Base-by-base conservation (phyloP, 2,888 invertebrate genomes). In the Lasioglossum morio region DNA sequence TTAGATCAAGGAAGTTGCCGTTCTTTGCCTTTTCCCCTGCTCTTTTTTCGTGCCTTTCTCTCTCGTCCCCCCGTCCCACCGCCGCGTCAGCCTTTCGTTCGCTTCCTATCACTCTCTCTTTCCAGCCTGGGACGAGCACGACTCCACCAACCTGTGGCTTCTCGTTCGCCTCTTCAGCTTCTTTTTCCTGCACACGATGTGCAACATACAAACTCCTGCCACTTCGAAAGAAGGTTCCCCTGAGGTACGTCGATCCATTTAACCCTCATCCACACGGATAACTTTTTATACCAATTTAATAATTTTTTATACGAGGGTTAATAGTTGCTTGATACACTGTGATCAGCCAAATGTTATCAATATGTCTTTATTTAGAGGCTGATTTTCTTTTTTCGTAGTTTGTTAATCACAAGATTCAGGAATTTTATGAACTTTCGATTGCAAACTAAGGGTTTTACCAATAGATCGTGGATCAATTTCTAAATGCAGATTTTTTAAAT, bases 1-100 rank as follows among this genome's bases (percentile, higher is more conserved):
- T 77, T 74, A 85, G 91, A 91, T 82, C 86, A 87, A 88, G 91
- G 89, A 91, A 90, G 90, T 88, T 14, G 78, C 79, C 23, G 37
- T 83, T 81, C 86, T 85, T 85, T 84, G 76, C 86, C 82, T 81
- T 84, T 87, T 86, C 84, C 66, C 73, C 78, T 69, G 46, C 70
- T 57, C 78, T 77, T 77, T 69, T 48, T 72, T 76, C 46, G 27
- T 23, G 78, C 82, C 87, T 88, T 83, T 87, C 84, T 81, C 84
- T 81, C 69, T 23, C 53, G 27, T 30, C 78, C 34, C 53, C 19
- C 48, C 53, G 34, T 48, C 14, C 40, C 66, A 66, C 76, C 53
- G 48, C 60, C 34, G 12, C 37, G 10, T 37, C 66, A 43, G 43
- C 37, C 72, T 82, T 80, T 82, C 76, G 48, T 63, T 80, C 74